Conservation (phyloP, 2,113 vertebrate species). For the Muntiacus muntjak region DNA sequence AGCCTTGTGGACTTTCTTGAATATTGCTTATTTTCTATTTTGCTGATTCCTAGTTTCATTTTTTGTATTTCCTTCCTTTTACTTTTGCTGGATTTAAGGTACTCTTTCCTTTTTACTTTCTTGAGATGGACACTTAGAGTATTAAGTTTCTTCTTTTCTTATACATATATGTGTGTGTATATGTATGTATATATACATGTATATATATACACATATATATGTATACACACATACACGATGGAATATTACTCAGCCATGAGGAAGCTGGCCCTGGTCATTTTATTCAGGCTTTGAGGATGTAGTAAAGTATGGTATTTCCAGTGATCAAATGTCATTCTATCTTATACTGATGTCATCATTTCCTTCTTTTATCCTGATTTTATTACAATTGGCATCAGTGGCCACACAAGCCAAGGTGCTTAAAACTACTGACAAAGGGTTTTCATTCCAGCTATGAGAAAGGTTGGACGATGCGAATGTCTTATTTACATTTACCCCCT, state of each 20-base stretch:
- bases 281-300: background rate
- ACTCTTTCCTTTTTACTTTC: background rate
- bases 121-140: background rate
- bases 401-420: background rate
- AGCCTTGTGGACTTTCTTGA: background rate
- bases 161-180: background rate
- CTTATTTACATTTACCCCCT: background rate
- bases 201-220: background rate
- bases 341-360: background rate
- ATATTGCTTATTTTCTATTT: background rate
- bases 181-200: background rate
- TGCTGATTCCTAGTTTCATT: background rate
- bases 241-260: background rate
- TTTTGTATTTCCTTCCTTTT: background rate
- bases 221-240: background rate
- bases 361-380: slow-evolving; percentile 26
- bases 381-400: background rate
- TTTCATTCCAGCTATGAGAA: background rate
- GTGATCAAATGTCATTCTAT: background rate
- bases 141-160: background rate
- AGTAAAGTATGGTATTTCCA: background rate
- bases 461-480: background rate
- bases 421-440: background rate
- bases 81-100: background rate
- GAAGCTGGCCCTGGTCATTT: background rate